Evolutionary conservation across 2,113 vertebrate genomes (phyloP).

Genomic region (Macrotus californicus): DNA sequence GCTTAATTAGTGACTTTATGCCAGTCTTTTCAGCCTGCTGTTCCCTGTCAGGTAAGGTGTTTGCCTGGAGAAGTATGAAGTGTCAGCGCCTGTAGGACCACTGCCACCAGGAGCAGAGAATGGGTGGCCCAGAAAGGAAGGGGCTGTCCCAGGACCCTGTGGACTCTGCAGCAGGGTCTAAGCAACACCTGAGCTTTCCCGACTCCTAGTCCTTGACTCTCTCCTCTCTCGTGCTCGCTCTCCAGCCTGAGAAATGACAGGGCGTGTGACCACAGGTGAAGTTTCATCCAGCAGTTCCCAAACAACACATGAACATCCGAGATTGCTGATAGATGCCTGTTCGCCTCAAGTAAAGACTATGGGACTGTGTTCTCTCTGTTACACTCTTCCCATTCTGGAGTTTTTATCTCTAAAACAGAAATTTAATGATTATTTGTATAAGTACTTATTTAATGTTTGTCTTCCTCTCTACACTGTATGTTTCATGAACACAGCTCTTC

Average conservation of each 20-base stretch:
- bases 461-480: not conserved
- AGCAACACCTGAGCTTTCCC: not conserved
- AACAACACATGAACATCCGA: not conserved
- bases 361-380: not conserved
- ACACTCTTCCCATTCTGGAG: not conserved
- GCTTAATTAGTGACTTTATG: conserved; percentile 64
- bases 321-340: not conserved
- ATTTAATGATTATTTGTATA: not conserved
- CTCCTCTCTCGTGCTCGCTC: not conserved
- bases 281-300: not conserved
- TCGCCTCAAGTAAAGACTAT: not conserved
- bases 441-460: not conserved
- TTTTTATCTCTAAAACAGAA: not conserved
- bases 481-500: not conserved
- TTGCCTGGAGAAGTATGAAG: not conserved
- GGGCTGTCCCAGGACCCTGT: not conserved
- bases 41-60: conserved; percentile 27
- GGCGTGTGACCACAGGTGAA: accelerated
- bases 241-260: not conserved
- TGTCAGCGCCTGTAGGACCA: conserved; percentile 15
- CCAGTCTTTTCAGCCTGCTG: conserved; percentile 51
- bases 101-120: not conserved
- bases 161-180: not conserved
- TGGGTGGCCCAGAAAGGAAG: not conserved
- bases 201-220: not conserved